Conservation (phyloP, 1,140 invertebrate species). For the Pseudomyrmex pallidus region DNA sequence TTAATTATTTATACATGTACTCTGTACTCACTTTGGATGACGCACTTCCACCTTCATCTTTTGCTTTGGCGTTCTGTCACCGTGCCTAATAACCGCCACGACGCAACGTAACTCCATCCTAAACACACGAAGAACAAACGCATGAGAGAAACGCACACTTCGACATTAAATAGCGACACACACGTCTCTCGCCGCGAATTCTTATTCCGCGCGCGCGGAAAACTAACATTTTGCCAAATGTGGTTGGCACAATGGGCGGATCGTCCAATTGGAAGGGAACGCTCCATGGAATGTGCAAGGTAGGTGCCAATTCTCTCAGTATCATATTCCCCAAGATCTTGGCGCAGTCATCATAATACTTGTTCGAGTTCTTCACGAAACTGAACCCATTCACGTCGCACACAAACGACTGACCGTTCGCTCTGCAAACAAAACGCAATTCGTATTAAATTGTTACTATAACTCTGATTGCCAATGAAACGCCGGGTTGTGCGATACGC, state of each 20-base stretch:
- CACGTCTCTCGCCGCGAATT: neutral
- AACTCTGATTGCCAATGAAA: neutral
- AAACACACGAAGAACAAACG: constrained; percentile 19
- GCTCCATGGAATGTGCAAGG: constrained; percentile 98
- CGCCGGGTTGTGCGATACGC: neutral
- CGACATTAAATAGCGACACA: neutral
- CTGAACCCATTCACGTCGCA: constrained; percentile 99
- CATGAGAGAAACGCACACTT: neutral
- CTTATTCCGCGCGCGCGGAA: neutral
- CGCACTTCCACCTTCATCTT: constrained; percentile 99
- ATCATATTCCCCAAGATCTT: constrained; percentile 99
- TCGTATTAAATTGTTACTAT: constrained; percentile 6
- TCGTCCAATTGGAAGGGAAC: constrained; percentile 99
- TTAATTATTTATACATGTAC: no score
- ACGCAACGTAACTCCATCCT: constrained; percentile 99
- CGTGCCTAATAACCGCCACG: constrained; percentile 99
- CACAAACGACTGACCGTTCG: constrained; percentile 99
- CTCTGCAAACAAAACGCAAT: constrained; percentile 87
- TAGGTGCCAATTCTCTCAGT: constrained; percentile 95
- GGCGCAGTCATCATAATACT: constrained; percentile 99
- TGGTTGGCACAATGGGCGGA: constrained; percentile 99
- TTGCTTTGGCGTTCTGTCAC: constrained; percentile 99
- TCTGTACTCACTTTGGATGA: constrained; percentile 93
- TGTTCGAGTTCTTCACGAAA: constrained; percentile 99
- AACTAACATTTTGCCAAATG: constrained; percentile 96